These are phyloP conservation scores for Prolemur simus DNA, from an alignment of 2,113 vertebrate species.

Conservation along the genomic window DNA sequence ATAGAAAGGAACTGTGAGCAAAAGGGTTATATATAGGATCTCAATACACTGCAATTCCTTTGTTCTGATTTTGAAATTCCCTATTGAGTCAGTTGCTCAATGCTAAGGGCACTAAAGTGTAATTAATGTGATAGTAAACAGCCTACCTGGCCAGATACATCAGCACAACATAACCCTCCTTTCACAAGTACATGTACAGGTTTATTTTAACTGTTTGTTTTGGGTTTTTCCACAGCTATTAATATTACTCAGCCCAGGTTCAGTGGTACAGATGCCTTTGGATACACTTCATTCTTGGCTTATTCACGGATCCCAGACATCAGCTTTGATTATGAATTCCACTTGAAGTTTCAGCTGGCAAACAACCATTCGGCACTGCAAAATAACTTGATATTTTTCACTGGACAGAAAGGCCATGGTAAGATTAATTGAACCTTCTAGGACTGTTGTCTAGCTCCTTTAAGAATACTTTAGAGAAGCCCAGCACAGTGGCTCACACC, in stretches of 20 bases:
- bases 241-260: slow-evolving; percentile 88
- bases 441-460: background rate
- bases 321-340: slow-evolving; percentile 88
- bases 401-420: slow-evolving; percentile 91
- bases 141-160: background rate
- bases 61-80: slow-evolving; percentile 17
- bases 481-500: too few relatives aligned
- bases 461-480: background rate
- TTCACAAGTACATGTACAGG: background rate
- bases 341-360: slow-evolving; percentile 88
- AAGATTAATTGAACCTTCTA: slow-evolving; percentile 74
- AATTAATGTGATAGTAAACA: background rate
- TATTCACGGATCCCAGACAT: slow-evolving; percentile 86
- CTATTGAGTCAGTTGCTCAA: background rate
- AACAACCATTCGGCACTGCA: slow-evolving; percentile 85
- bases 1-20: background rate
- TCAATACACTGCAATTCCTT: background rate
- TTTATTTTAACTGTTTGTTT: slow-evolving; percentile 56
- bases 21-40: background rate
- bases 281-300: slow-evolving; percentile 89
- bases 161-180: background rate
- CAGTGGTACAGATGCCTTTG: slow-evolving; percentile 88
- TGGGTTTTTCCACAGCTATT: slow-evolving; percentile 83
- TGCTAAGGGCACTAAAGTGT: background rate
- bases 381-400: slow-evolving; percentile 93